Base-by-base conservation (phyloP, 1,140 invertebrate genomes). In the Zaprionus davidi region DNA sequence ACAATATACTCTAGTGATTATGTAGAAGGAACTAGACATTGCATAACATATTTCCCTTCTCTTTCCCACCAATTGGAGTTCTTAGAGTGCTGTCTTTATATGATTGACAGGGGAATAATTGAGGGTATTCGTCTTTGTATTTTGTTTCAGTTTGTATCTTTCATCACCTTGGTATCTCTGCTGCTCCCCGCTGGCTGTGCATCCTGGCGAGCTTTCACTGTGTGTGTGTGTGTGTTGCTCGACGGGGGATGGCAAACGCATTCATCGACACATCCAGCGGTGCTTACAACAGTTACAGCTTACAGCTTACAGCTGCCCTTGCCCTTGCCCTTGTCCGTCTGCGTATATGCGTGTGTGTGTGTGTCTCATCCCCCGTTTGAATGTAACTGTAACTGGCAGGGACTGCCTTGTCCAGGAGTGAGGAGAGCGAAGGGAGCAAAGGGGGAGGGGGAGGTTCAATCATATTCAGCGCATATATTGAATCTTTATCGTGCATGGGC, bases 301-400 rank as follows among this genome's bases (percentile, higher is more conserved):
- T 51, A 72, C 70, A 72, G 71, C 64, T 73, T 28, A 28, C 26
- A 28, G 26, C 26, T 66, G 22, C 17, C n/a, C 28, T n/a, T 57
- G 51, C 56, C 41, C 26, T 62, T 62, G 28, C 60, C 31, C 20
- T 36, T 53, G 31, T 15, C 38, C 5, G 15, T 15, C 38, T 65
- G 26, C 11, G 49, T 31, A n/a, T 15, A 34, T 9, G 20, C n/a
- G 13, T 38, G 41, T 20, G 22, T 17, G 20, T 28, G 31, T 9
- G 31, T 34, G 3, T 51, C 41, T 20, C 71, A 73, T 53, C 53
- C 71, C 55, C 44, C 31, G 34, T 72, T 49, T 49, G 17, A 34
- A 51, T 44, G 44, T 20, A 38, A 57, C 24, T 46, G 41, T 44
- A 44, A 26, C 20, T 49, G 20, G 26, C 41, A 17, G 41, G n/a